Evolutionary conservation across 2,113 vertebrate species (phyloP).

Genomic region (Sinocyclocheilus anophthalmus): DNA sequence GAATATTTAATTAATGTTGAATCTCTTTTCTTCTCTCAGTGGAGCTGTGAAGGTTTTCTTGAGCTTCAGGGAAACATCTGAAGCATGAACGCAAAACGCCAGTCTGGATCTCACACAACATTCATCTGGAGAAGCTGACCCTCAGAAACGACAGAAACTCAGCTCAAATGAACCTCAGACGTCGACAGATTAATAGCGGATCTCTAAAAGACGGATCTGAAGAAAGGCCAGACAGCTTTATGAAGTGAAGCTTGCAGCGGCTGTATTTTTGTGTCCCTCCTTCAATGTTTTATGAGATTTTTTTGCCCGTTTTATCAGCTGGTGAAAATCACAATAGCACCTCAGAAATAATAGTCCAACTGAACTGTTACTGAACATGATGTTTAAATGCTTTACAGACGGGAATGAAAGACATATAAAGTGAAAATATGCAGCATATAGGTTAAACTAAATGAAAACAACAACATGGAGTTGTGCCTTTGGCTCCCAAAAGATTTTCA

Average conservation of each 20-base stretch:
- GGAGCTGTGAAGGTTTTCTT: background rate
- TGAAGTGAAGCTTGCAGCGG: background rate
- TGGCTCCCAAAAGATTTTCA: background rate
- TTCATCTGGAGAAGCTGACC: constrained; percentile 1
- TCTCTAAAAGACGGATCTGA: background rate
- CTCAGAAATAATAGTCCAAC: background rate
- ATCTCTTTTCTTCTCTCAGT: background rate
- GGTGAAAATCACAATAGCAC: background rate
- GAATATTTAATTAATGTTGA: background rate
- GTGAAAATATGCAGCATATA: background rate
- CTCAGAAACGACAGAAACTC: background rate
- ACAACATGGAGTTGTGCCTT: background rate
- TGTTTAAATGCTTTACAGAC: background rate
- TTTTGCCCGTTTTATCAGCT: background rate
- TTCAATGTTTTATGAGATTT: background rate
- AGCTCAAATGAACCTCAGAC: background rate
- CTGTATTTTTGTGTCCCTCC: background rate
- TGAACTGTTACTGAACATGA: background rate
- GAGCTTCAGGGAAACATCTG: background rate
- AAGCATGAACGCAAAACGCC: background rate
- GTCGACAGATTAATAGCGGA: background rate
- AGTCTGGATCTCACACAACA: background rate
- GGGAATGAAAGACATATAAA: background rate
- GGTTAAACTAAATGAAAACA: background rate
- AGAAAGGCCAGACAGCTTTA: background rate